phyloP scores from a whole-genome alignment of 1,140 invertebrate species.

The Listronotus bonariensis region DNA sequence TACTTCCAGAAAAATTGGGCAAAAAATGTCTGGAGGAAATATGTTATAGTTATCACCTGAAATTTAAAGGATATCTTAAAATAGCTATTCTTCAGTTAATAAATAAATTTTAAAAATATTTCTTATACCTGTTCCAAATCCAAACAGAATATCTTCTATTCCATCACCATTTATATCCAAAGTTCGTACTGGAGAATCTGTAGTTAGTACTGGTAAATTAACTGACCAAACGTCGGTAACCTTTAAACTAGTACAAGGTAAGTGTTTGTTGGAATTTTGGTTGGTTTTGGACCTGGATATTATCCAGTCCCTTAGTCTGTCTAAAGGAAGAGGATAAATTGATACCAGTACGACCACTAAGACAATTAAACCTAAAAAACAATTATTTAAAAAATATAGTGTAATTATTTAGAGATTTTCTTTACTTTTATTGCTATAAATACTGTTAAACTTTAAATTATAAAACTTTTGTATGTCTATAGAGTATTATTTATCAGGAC shows the following conservation, averaged over 20 bases:
- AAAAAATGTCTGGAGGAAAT: slow-evolving; percentile 57
- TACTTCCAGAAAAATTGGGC: slow-evolving; percentile 69
- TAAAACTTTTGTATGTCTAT: not conserved
- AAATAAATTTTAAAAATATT: no score
- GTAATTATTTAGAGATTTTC: not conserved
- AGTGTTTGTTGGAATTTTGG: slow-evolving; percentile 51
- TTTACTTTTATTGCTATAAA: no score
- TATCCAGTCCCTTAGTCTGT: slow-evolving; percentile 65
- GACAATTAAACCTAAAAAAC: slow-evolving; percentile 61
- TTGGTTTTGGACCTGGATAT: slow-evolving; percentile 44
- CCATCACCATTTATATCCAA: slow-evolving; percentile 77
- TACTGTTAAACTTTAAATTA: slow-evolving; percentile 13
- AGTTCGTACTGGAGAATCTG: slow-evolving; percentile 74
- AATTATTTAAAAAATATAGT: not conserved
- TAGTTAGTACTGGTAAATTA: slow-evolving; percentile 74
- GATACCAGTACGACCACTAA: slow-evolving; percentile 70
- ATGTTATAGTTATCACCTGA: slow-evolving; percentile 49
- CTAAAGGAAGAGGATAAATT: slow-evolving; percentile 65
- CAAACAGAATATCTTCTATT: slow-evolving; percentile 75
- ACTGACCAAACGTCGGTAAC: slow-evolving; percentile 73
- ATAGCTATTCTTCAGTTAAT: no score
- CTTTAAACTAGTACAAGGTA: slow-evolving; percentile 71
- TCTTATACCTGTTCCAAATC: slow-evolving; percentile 74
- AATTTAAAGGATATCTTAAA: no score
- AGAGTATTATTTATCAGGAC: not conserved